Evolutionary conservation across 37 sponge, comb jelly and placozoan species (phyloP).

Genomic region (Oopsacas minuta): DNA sequence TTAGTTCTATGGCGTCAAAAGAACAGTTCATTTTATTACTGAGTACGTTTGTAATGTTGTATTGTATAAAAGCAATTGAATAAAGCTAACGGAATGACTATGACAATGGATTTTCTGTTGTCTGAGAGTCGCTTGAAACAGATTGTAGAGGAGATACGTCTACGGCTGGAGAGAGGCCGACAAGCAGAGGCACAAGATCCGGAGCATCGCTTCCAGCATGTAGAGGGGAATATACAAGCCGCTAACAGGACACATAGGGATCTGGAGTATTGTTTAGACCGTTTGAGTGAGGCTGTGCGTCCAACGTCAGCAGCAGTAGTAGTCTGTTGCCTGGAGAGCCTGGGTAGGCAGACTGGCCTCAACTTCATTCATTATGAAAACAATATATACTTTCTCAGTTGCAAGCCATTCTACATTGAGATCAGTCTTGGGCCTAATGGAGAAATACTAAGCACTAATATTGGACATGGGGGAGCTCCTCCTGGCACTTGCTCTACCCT

Average conservation of each 20-base stretch:
- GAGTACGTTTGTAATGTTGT: not conserved
- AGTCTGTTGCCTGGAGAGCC: not conserved
- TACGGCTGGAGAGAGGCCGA: constrained; percentile 11
- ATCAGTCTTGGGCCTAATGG: not conserved
- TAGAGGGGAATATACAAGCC: not conserved
- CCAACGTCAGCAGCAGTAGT: not conserved
- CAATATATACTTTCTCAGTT: not conserved
- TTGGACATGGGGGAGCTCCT: not conserved
- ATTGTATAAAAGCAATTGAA: not conserved
- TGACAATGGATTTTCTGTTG: constrained; percentile 18
- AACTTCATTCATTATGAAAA: not conserved
- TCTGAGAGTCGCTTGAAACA: constrained; percentile 8
- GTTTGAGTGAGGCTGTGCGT: constrained; percentile 5
- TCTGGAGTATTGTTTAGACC: constrained; percentile 10
- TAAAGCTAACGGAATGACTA: not conserved
- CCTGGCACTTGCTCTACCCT: not conserved
- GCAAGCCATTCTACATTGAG: constrained; percentile 12
- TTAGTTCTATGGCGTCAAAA: not conserved
- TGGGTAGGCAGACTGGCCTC: not conserved
- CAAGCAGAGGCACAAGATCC: not conserved
- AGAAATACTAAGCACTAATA: not conserved
- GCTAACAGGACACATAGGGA: not conserved
- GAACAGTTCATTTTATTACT: not conserved
- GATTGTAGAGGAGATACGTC: not conserved
- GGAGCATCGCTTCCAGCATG: not conserved